phyloP scores from a whole-genome alignment of 2,113 vertebrate species.

The Spilogale gracilis region DNA sequence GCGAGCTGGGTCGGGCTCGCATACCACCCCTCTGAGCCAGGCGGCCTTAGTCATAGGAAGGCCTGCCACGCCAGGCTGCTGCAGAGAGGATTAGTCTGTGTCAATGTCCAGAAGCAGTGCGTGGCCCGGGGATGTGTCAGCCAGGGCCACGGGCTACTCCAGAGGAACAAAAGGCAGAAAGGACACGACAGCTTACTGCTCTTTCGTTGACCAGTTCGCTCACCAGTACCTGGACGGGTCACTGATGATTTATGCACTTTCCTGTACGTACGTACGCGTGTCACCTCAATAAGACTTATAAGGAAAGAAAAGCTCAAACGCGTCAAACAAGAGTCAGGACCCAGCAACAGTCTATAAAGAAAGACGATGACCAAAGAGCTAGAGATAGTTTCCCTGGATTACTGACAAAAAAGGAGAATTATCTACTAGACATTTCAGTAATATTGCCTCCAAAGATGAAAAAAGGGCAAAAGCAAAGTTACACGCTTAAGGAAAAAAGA shows the following conservation, averaged over 20 bases:
- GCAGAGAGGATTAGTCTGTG: not conserved
- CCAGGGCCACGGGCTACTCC: not conserved
- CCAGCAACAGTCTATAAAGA: not conserved
- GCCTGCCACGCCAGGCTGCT: rapidly evolving
- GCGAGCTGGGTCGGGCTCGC: rapidly evolving
- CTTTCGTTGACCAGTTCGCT: not conserved
- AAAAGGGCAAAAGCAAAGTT: not conserved
- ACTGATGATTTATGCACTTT: not conserved
- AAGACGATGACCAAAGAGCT: not conserved
- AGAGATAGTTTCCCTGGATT: not conserved
- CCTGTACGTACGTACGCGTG: rapidly evolving
- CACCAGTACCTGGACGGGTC: not conserved
- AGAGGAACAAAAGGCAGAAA: not conserved
- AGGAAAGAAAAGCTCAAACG: rapidly evolving
- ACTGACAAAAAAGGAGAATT: not conserved
- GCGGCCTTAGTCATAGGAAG: not conserved
- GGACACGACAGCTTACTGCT: not conserved
- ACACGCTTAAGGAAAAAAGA: rapidly evolving
- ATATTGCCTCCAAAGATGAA: not conserved
- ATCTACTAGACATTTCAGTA: no score
- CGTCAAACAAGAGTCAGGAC: not conserved
- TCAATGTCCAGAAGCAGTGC: not conserved
- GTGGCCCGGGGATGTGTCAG: not conserved
- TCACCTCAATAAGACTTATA: rapidly evolving
- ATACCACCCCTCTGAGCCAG: rapidly evolving